Evolutionary conservation across 2,888 invertebrate genomes (phyloP), one percentile per base, ranked within the genome.

Genomic region (Calliphora vomitoria): DNA sequence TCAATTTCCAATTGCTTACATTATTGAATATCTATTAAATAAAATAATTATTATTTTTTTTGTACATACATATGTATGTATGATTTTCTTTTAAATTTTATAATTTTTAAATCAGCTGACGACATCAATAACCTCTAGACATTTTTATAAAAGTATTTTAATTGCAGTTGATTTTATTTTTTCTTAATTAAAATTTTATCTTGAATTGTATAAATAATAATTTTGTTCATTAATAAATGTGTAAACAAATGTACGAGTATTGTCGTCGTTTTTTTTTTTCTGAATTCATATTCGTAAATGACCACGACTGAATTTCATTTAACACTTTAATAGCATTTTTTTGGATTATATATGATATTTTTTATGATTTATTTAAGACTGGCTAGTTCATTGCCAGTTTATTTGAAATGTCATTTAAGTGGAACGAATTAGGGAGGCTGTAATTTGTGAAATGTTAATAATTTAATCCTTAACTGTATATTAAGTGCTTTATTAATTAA

Each of bases 141-240:
- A 60, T 35, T 72, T 84, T 66, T 35, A 58, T 50, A 60, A 47
- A 84, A 50, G 4, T 60, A 58, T 60, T 84, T 78, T 68, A 74
- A 75, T 80, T 85, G 69, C 41, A 50, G 44, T 35, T 50, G 20
- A 69, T 62, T 69, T 60, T 18, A 25, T 60, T 68, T 47, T 53
- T 41, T 18, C 18, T 53, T 68, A 60, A 80, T 66, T 53, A 50
- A 53, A 71, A 41, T 60, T 60, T 72, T 13, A 58, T 31, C 64
- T 71, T 83, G 69, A 44, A 55, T 71, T 41, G 25, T 20, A 47
- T 20, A 62, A 78, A 64, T 55, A 64, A 62, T 47, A 79, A 13
- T 18, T 18, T 18, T 47, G 4, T 18, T 13, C 11, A 55, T 58
- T 44, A 38, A 44, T 20, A 18, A 58, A 69, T 35, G 60, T 41